Base-by-base conservation (phyloP, 2,888 invertebrate genomes). In the Rhamnusium bicolor region DNA sequence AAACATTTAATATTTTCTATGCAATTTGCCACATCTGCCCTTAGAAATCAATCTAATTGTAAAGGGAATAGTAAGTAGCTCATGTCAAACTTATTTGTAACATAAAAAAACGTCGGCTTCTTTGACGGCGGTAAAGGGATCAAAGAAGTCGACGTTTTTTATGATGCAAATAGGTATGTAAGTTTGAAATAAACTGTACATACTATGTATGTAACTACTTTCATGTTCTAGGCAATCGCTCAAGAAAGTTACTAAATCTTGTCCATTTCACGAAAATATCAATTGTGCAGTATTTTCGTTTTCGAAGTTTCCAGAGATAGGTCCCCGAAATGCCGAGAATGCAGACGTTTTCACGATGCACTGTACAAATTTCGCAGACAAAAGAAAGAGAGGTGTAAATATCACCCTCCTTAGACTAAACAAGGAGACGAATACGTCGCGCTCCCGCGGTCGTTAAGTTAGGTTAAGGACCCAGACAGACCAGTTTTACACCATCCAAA, bases 401-500 rank as follows among this genome's bases (percentile, higher is more conserved):
- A 61, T 40, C 54, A 46, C n/a, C 40, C 69, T 16, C 49, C 69
- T 67, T 54, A 53, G 65, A 70, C 54, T 72, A 47, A 72, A 81
- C 74, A 73, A 76, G 77, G 81, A 80, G 70, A 72, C 70, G 73
- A 65, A 74, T 62, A 74, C 74, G 73, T 73, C 73, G 74, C 75
- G 40, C 71, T 19, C 80, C 76, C 85, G 85, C 85, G 85, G 87
- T 86, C 86, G 87, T 88, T 88, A 86, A 86, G 87, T 88, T 88
- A 86, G 89, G 89, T 89, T 88, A 89, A 89, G 88, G 89, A 89
- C 89, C 88, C 88, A 88, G 88, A 88, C 88, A 83, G 85, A 81
- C 84, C 86, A 83, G 85, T 83, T 85, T 87, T 83, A 87, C 87
- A 87, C 87, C 83, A 81, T 78, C 81, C 75, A 81, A 80, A 77